A percentile compares a stretch with the other conserved stretches of the same genome.
phyloP scores from a whole-genome alignment of 1,140 invertebrate species.

The Dendrolimus punctatus region DNA sequence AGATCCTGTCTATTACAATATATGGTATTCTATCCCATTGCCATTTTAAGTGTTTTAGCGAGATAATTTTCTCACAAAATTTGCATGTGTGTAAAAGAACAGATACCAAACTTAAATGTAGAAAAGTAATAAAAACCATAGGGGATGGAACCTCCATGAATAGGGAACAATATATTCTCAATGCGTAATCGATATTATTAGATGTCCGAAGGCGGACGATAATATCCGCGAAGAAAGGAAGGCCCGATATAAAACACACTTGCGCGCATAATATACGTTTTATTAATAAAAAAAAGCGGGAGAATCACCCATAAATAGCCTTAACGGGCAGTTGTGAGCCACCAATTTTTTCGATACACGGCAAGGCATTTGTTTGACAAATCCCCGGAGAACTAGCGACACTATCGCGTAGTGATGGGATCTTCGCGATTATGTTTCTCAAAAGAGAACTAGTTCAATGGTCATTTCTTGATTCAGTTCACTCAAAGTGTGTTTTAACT shows the following conservation, averaged over 20 bases:
- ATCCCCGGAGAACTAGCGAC: conserved; percentile 58
- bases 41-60: no score
- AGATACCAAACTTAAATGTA: no score
- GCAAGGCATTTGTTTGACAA: conserved; percentile 67
- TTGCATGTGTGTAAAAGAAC: no score
- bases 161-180: conserved; percentile 23
- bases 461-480: no score
- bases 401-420: conserved; percentile 35
- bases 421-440: no score
- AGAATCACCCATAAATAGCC: conserved; percentile 67
- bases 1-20: no score
- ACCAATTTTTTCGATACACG: conserved; percentile 64
- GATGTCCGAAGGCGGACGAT: conserved; percentile 67
- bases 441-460: no score
- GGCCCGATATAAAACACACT: conserved; percentile 66
- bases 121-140: no score
- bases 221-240: conserved; percentile 57
- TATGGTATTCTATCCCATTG: no score
- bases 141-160: conserved; percentile 1
- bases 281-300: conserved; percentile 68
- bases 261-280: conserved; percentile 70
- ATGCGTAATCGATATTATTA: conserved; percentile 52
- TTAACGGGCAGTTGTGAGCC: conserved; percentile 62
- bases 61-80: no score
- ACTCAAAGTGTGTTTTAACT: no score